Evolutionary conservation across 1,140 invertebrate species (phyloP), one percentile per base, ranked within the genome.

Genomic region (Trichogramma pretiosum): DNA sequence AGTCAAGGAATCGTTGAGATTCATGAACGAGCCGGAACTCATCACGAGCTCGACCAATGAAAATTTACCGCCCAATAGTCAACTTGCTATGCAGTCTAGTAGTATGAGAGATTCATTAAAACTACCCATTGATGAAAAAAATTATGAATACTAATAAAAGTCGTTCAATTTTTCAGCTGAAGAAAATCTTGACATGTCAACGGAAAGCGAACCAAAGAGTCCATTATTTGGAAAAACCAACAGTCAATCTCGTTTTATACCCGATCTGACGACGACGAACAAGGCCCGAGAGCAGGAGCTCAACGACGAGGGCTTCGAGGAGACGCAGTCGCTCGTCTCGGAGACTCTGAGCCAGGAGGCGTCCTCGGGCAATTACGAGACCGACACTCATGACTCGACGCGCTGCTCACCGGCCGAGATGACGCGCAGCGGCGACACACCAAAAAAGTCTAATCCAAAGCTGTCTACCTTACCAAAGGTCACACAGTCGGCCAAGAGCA

Each of bases 251-350:
- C 62, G 68, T 19, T 73, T 70, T 33, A 67, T 71, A 14, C 66
- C 73, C 0, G 72, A 74, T 24, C 68, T 74, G 11, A 64, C 53
- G 45, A 61, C 63, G 2, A 52, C 61, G 18, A 41, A 21, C 51
- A 77, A 55, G 61, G 58, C 65, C 28, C 78, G 74, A 11, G 81
- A 85, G 46, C 78, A 80, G 50, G 81, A 87, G 52, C 59, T 86
- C 32, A 84, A 87, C 54, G 89, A 93, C 60, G 89, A 92, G 73
- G 89, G 88, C 8, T 92, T 92, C 59, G 88, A 93, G 63, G 89
- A 91, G 69, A 89, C 86, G 0, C 86, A 89, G 52, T 89, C 82
- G 54, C 70, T 89, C 19, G 84, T 89, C 37, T 89, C 87, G 0
- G 88, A 91, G 60, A 87, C 84, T 1, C 77, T 85, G 1, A 89